These are phyloP conservation scores for Gnatocerus cornutus DNA, from an alignment of 2,888 invertebrate genomes.

Conservation along the genomic window DNA sequence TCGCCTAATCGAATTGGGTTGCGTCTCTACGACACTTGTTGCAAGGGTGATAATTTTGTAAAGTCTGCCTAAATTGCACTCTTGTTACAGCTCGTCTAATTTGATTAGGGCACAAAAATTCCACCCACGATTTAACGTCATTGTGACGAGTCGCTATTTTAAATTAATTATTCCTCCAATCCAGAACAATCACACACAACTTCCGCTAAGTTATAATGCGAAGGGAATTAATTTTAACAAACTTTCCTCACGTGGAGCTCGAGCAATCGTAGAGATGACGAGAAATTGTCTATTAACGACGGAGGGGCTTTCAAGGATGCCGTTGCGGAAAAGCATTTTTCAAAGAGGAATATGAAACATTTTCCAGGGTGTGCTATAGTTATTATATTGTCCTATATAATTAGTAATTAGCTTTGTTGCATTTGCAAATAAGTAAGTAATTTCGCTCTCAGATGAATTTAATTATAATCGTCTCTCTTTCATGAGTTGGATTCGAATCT, in stretches of 20 bases:
- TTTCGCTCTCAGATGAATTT: too few relatives aligned
- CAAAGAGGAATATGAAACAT: neutral
- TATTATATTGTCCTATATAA: too few relatives aligned
- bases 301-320: slow-evolving; percentile 8
- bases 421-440: too few relatives aligned
- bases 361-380: too few relatives aligned
- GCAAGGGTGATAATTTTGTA: slow-evolving; percentile 36
- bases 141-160: slow-evolving; percentile 28
- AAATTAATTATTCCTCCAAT: slow-evolving; percentile 44
- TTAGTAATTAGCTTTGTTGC: too few relatives aligned
- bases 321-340: slow-evolving; percentile 8
- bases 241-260: slow-evolving; percentile 29
- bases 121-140: slow-evolving; percentile 18
- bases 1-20: slow-evolving; percentile 32
- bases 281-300: slow-evolving; percentile 35
- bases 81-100: slow-evolving; percentile 41
- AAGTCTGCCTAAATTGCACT: slow-evolving; percentile 46
- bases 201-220: slow-evolving; percentile 32
- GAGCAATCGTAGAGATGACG: slow-evolving; percentile 10
- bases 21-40: slow-evolving; percentile 36
- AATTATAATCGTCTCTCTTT: too few relatives aligned
- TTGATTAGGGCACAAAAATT: slow-evolving; percentile 37
- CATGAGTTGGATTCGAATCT: too few relatives aligned
- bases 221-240: slow-evolving; percentile 34
- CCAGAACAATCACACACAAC: slow-evolving; percentile 35